Percentiles rank a stretch among this genome's conserved stretches.
Conservation (phyloP, 1,140 invertebrate species). For the Brachionus rotundiformis region DNA sequence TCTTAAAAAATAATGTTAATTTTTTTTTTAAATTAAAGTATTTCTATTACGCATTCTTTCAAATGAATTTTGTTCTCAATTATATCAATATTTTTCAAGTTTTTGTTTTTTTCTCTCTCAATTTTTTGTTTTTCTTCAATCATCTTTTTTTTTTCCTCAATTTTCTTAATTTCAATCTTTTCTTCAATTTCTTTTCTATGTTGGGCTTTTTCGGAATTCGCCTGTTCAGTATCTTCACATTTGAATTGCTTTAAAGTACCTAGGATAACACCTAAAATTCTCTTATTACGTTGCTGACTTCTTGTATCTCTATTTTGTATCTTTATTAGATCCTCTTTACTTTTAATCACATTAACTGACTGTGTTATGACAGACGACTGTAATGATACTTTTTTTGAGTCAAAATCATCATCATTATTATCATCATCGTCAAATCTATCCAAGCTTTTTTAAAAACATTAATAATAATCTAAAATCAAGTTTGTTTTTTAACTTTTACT, state of each 20-base stretch:
- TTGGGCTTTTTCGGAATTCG: not conserved
- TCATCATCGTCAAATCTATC: conserved; percentile 11
- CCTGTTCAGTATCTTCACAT: conserved; percentile 9
- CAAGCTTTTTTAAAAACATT: conserved; percentile 3
- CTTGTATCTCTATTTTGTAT: not conserved
- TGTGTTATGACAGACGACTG: conserved; percentile 37
- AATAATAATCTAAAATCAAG: too few relatives aligned
- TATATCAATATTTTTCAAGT: conserved; percentile 15
- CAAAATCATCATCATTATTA: not conserved
- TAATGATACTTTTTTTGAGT: not conserved
- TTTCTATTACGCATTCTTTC: not conserved
- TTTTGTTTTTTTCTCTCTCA: not conserved
- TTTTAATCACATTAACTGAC: conserved; percentile 31
- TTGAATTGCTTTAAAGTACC: conserved; percentile 49
- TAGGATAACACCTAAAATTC: conserved; percentile 39
- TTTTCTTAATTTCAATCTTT: conserved; percentile 42
- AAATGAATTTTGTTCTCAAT: conserved; percentile 24
- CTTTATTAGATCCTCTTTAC: conserved; percentile 49
- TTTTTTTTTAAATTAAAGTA: not conserved
- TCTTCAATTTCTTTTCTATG: conserved; percentile 42
- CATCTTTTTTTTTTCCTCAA: conserved; percentile 29
- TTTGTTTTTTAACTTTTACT: not conserved
- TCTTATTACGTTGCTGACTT: conserved; percentile 15
- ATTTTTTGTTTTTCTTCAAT: conserved; percentile 13
- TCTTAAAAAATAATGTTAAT: not conserved